Evolutionary conservation across 2,797 vertebrate genomes (phyloP), one percentile per base, ranked within the genome.

Genomic region (Alectoris magna): DNA sequence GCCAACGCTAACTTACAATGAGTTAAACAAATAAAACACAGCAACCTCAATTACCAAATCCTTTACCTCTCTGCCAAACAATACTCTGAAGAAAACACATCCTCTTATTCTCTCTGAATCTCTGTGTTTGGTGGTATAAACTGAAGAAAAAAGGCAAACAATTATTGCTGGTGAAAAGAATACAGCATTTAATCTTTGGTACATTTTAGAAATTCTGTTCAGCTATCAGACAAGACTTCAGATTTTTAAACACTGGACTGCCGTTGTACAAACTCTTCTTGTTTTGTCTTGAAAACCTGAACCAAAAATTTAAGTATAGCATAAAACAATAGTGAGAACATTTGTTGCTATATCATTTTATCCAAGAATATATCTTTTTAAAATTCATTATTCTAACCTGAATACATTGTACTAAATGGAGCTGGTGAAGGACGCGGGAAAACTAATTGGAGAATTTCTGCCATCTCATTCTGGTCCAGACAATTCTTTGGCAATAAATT

Each of bases 401-500:
- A 91, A 58, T 66, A 53, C 0, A 14, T 79, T 76, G 8, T 19
- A 7, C 10, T 73, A 2, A 10, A 38, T 48, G 36, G 34, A 69
- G 11, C 38, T 43, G 6, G 22, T 29, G 29, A 80, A 80, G 31
- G 41, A 66, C 13, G 31, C 38, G 27, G 70, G 3, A 38, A 88
- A 81, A 91, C 41, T 46, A 46, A 87, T 74, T 62, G 34, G 14
- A 90, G 23, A 84, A 63, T 3, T 76, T 85, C 94, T 94, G 43
- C 31, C 15, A 26, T 63, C 69, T 93, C 76, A 88, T 87, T 91
- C 48, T 31, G 48, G 22, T 84, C 62, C 46, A 70, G 79, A 64
- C 38, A 73, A 66, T 53, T 90, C 39, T 89, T 71, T 84, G 62
- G 56, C 68, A 82, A 53, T 58, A 51, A 46, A 22, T 56, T 94